A percentile compares a stretch with the other conserved stretches of the same genome.
phyloP scores from a whole-genome alignment of 2,113 vertebrate genomes.

The Oreotrochilus melanogaster region DNA sequence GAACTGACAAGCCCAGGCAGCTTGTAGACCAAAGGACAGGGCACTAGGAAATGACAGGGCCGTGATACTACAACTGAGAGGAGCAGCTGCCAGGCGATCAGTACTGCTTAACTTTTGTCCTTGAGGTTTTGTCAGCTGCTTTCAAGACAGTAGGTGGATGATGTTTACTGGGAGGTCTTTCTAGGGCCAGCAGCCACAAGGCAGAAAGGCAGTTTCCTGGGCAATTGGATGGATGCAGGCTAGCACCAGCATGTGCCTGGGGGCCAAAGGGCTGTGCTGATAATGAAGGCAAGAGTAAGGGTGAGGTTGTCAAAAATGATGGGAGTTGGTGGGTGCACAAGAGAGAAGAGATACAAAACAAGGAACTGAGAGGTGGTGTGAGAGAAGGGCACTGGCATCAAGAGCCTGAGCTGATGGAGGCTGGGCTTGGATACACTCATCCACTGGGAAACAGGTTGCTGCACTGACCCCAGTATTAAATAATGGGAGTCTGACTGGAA shows the following conservation, averaged over 20 bases:
- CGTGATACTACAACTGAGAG: neutral
- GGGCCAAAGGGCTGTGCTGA: neutral
- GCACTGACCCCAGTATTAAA: fast-evolving
- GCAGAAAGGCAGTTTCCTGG: neutral
- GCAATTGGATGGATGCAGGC: neutral
- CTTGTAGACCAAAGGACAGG: neutral
- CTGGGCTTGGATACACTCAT: fast-evolving
- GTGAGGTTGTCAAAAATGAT: neutral
- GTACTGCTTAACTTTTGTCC: neutral
- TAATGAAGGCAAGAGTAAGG: neutral
- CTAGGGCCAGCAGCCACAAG: neutral
- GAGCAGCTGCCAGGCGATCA: neutral
- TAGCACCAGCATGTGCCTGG: neutral
- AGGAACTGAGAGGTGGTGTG: neutral
- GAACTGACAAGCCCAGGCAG: neutral
- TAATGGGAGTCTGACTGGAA: neutral
- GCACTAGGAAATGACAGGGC: fast-evolving
- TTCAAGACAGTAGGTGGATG: neutral
- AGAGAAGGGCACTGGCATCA: fast-evolving
- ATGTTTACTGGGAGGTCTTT: neutral
- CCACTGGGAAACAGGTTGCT: neutral
- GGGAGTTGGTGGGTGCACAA: neutral
- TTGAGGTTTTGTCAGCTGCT: neutral
- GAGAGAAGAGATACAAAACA: neutral
- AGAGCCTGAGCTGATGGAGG: neutral